Base-by-base conservation (phyloP, 2,797 vertebrate species). In the Scleropages formosus region DNA sequence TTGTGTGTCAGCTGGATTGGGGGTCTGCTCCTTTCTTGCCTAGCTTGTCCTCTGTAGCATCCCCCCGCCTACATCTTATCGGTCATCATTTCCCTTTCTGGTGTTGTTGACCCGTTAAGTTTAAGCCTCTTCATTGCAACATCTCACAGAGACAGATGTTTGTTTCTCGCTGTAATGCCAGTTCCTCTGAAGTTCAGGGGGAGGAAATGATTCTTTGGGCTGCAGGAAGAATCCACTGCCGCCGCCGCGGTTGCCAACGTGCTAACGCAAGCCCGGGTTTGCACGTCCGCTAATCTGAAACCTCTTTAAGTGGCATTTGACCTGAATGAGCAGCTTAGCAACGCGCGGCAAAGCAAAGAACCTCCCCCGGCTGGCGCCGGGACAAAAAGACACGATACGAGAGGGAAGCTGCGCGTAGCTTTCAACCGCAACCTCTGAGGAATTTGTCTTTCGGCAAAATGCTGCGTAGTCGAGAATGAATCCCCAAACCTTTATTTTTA, bases 291-390 rank as follows among this genome's bases (percentile, higher is more conserved):
- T 90, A 88, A 88, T 89, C 84, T 82, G 58, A 72, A 27, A 80
- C 84, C 78, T 82, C 86, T 87, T 72, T 80, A 82, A 85, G 76
- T 88, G 82, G 62, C 78, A 75, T 88, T 87, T 89, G 85, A 87
- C 83, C 84, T 20, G 77, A 82, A 82, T 81, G 86, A 87, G 78
- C 81, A 81, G 84, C 85, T 88, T 87, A 88, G 78, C 74, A 22
- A 78, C 70, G 15, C 79, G 79, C 74, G 75, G 83, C 47, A 75
- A 15, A 80, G 56, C 73, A 65, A 77, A 82, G 49, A 76, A 63
- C 31, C 53, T 53, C 20, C 12, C 70, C 78, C 74, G 24, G 74
- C n/a, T 65, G 59, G 56, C 51, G 20, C 49, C 18, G 18, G 46
- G 46, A 31, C 11, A 66, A 16, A 59, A 58, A 56, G 31, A 53